phyloP scores from a whole-genome alignment of 2,888 invertebrate genomes.

The Orthosia gothica region DNA sequence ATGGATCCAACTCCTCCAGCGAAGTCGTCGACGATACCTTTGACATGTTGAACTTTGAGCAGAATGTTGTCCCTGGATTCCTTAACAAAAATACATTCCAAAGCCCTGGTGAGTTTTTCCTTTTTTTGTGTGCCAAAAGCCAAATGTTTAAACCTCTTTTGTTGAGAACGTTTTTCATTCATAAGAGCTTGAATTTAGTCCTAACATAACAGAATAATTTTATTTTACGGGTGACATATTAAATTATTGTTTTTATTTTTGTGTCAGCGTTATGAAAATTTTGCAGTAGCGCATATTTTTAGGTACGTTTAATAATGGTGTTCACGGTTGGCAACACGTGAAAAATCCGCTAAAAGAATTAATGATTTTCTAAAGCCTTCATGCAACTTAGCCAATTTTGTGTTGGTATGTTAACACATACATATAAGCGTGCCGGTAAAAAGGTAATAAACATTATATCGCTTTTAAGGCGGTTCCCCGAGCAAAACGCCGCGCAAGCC shows the following conservation, averaged over 20 bases:
- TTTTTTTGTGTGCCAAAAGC: background rate
- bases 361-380: constrained; percentile 31
- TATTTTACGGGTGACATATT: constrained; percentile 23
- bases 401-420: constrained; percentile 19
- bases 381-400: constrained; percentile 29
- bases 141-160: background rate
- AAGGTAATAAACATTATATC: constrained; percentile 17
- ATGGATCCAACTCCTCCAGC: constrained; percentile 77
- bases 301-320: constrained; percentile 11
- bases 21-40: constrained; percentile 80
- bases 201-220: constrained; percentile 24
- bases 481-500: too few relatives aligned
- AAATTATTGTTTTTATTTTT: constrained; percentile 18
- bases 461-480: too few relatives aligned
- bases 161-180: background rate
- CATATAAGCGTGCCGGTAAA: constrained; percentile 4
- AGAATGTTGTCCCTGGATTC: constrained; percentile 88
- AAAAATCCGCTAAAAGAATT: constrained; percentile 29
- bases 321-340: constrained; percentile 18
- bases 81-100: constrained; percentile 88
- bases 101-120: constrained; percentile 73
- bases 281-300: constrained; percentile 28
- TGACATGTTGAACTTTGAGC: constrained; percentile 86
- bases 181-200: constrained; percentile 5
- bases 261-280: background rate